phyloP scores from a whole-genome alignment of 2,888 invertebrate species.

The Lepidocyrtoides sp. region DNA sequence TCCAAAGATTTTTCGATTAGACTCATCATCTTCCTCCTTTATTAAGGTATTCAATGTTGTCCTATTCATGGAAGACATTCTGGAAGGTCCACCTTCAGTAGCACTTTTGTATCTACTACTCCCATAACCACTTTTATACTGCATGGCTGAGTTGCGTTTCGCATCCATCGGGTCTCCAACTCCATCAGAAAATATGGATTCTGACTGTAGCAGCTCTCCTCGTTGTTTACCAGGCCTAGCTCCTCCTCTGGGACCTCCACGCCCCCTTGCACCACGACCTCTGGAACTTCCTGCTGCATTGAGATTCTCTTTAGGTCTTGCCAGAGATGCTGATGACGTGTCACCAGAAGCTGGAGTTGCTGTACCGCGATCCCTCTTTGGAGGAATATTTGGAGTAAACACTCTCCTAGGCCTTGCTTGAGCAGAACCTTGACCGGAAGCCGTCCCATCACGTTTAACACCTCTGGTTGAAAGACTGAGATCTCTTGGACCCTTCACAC shows the following conservation, averaged over 20 bases:
- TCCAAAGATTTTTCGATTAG: conserved; percentile 74
- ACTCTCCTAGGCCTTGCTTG: conserved; percentile 68
- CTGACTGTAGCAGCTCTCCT: conserved; percentile 77
- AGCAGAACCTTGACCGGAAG: not conserved
- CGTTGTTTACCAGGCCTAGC: conserved; percentile 60
- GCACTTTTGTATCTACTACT: conserved; percentile 67
- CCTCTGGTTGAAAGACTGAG: conserved; percentile 73
- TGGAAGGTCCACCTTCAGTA: conserved; percentile 64
- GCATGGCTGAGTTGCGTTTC: conserved; percentile 50
- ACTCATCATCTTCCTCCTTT: conserved; percentile 76
- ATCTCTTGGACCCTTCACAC: conserved; percentile 79
- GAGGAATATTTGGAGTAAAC: conserved; percentile 83
- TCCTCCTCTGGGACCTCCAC: conserved; percentile 58
- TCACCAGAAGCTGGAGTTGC: not conserved
- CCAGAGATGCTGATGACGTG: not conserved
- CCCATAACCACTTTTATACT: conserved; percentile 63
- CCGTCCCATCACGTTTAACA: conserved; percentile 8
- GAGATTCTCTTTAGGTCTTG: conserved; percentile 27
- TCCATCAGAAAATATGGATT: conserved; percentile 83
- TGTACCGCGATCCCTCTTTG: conserved; percentile 72
- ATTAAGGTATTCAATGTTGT: conserved; percentile 65
- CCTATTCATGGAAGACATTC: conserved; percentile 73
- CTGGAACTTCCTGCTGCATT: conserved; percentile 38
- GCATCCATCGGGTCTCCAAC: conserved; percentile 75
- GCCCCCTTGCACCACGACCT: conserved; percentile 56